phyloP scores from a whole-genome alignment of 2,888 invertebrate species.

The Cosmorhoe ocellata region DNA sequence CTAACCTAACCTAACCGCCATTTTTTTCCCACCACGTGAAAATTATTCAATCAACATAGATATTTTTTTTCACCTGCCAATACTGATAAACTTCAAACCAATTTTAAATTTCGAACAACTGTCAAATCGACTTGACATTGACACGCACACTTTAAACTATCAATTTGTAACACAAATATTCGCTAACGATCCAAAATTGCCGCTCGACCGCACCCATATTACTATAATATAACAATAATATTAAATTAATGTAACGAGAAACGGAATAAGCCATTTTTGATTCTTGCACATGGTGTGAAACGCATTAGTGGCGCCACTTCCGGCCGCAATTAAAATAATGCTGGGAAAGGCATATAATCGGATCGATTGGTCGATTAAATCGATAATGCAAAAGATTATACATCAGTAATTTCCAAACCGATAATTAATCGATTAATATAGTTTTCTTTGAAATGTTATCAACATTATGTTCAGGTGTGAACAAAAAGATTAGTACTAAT shows the following conservation, averaged over 20 bases:
- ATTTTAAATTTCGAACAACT: slow-evolving; percentile 12
- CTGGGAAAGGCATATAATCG: neutral
- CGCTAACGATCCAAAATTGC: slow-evolving; percentile 66
- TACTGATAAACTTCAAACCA: neutral
- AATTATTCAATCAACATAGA: no score
- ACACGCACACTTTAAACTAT: slow-evolving; percentile 19
- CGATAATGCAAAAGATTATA: no score
- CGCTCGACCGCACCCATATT: slow-evolving; percentile 44
- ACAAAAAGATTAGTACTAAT: no score
- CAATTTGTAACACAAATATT: slow-evolving; percentile 46
- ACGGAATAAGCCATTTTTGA: slow-evolving; percentile 54
- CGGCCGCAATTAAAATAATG: slow-evolving; percentile 29
- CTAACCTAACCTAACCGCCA: no score
- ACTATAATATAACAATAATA: slow-evolving; percentile 67
- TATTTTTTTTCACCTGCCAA: no score
- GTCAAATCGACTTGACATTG: slow-evolving; percentile 15
- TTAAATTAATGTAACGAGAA: slow-evolving; percentile 43
- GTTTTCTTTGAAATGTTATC: no score
- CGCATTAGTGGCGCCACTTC: slow-evolving; percentile 62
- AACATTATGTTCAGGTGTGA: no score
- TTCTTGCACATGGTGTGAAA: slow-evolving; percentile 67
- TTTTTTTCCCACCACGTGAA: no score
- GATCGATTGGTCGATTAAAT: neutral
- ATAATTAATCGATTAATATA: no score
- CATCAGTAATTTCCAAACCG: no score